Base-by-base conservation (phyloP, 2,113 vertebrate genomes). In the Crotalus tigris region DNA sequence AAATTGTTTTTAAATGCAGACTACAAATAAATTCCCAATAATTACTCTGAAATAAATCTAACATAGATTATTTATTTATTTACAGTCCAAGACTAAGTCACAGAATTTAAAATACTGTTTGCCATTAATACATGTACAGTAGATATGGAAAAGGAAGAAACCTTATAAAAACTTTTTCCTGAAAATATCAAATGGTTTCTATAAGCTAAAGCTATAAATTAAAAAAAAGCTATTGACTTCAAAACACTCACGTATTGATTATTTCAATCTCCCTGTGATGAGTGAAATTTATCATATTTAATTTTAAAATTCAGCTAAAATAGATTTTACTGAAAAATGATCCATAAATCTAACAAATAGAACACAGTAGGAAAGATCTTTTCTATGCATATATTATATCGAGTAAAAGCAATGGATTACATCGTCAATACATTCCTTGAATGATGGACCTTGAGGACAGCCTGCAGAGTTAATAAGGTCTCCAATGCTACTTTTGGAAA, bases 391-490 rank as follows among this genome's bases (percentile, higher is more conserved):
- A n/a, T 49, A 69, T 49, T 44, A 85, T 24, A 19, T 33, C 51
- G 0, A 5, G 1, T 2, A 3, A 93, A 93, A 0, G 0, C 51
- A 9, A 44, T 0, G 11, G 3, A 1, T 46, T 88, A 5, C 91
- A 61, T 19, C 29, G 85, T 10, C 12, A 88, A 54, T 51, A 29
- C 61, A 59, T 13, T 21, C 1, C 0, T n/a, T 46, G 29, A 89
- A 49, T 0, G 33, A 33, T 4, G 24, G 46, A 61, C 55, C 44
- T 86, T 93, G 55, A 90, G 59, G 3, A 51, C 44, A 17, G 57
- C 5, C 4, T 53, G 44, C 49, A 94, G 94, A 87, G 1, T 3
- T 26, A 44, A 49, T 93, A 92, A 3, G n/a, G 69, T 85, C 87
- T 26, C 0, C 5, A 87, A 86, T 15, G 86, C 26, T 1, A 0